Evolutionary conservation across 2,113 vertebrate genomes (phyloP), one percentile per base, ranked within the genome.

Genomic region (Corythornis madagascariensis): DNA sequence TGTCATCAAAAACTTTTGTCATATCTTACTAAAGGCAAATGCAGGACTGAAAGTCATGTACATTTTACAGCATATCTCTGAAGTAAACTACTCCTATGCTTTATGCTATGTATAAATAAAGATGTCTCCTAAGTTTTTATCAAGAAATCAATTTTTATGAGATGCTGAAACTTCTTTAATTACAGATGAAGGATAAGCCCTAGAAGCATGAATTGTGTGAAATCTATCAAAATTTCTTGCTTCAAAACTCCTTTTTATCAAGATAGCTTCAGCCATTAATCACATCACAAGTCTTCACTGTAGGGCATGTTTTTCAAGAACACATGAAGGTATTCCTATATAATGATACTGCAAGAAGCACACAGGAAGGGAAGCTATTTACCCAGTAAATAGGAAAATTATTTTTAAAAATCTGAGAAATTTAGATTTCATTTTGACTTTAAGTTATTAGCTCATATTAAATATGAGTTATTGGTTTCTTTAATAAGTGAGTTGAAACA

Each of bases 131-230:
- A 52, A 64, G 0, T 48, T 72, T 66, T 80, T 5, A 31, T 56
- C 15, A 11, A n/a, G 42, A 67, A 80, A 81, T 3, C 3, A 45
- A 47, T 47, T 64, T 16, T 56, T 65, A 56, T 24, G 11, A 90
- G 19, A 10, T 26, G 10, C 33, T 35, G 9, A 15, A 61, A n/a
- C 14, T 56, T 76, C 6, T 40, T 5, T 40, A 70, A 67, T 64
- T 80, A 43, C 5, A 72, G 29, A 43, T 16, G 66, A 82, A 52
- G 6, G 11, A 69, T 3, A 73, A 83, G 13, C 4, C 42, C 33
- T 1, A 73, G n/a, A 91, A 61, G 0, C 42, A 57, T 0, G 1
- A 69, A 43, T 21, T 45, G 5, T 0, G 0, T 81, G 31, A 76
- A 70, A 52, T 18, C 0, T 53, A 17, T 33, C 19, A 52, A 26